phyloP scores from a whole-genome alignment of 2,888 invertebrate genomes.

The Pelosia muscerda region DNA sequence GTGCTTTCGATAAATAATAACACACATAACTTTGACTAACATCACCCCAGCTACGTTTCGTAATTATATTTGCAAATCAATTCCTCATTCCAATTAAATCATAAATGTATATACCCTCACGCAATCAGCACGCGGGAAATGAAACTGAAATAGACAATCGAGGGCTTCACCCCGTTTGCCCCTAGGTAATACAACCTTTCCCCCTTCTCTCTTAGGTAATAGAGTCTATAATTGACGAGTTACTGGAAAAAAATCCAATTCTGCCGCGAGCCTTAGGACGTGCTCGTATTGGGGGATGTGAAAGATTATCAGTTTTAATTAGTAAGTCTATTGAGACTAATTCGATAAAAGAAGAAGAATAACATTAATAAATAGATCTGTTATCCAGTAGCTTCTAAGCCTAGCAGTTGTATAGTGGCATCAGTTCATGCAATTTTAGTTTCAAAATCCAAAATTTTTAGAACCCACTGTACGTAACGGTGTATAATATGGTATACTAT shows the following conservation, averaged over 20 bases:
- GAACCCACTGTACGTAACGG: too few species aligned
- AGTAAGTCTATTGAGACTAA: too few species aligned
- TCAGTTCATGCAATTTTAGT: too few species aligned
- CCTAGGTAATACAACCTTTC: conserved; percentile 42
- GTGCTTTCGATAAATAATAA: neutral
- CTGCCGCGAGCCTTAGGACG: conserved; percentile 36
- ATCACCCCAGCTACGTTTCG: neutral
- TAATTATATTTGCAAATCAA: conserved; percentile 18
- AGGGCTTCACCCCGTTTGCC: conserved; percentile 27
- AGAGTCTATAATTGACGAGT: conserved; percentile 51
- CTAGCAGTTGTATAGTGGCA: too few species aligned
- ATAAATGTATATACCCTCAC: conserved; percentile 28
- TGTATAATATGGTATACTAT: too few species aligned
- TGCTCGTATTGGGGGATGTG: conserved; percentile 33
- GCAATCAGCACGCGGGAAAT: conserved; percentile 53
- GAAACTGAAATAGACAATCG: conserved; percentile 51
- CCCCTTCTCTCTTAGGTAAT: conserved; percentile 36
- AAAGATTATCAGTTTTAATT: neutral
- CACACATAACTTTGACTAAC: neutral
- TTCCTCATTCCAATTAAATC: conserved; percentile 30
- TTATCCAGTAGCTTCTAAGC: too few species aligned
- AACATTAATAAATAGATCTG: too few species aligned
- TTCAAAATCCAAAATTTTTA: too few species aligned
- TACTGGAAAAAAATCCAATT: conserved; percentile 53
- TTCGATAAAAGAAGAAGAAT: too few species aligned